Base-by-base conservation (phyloP, 2,888 invertebrate species). In the Melikaiella ostensackeni region DNA sequence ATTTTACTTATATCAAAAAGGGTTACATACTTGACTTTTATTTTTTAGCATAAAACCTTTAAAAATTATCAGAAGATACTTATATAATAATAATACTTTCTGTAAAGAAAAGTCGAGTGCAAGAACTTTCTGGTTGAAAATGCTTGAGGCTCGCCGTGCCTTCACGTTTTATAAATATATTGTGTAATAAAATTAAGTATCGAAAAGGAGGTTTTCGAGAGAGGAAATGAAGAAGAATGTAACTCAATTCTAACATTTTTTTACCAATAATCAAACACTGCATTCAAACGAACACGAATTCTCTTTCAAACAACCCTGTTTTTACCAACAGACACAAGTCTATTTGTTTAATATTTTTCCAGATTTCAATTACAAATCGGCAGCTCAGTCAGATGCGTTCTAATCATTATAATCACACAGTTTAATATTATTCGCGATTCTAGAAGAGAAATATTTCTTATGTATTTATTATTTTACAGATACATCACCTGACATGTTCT, bases 271-370 rank as follows among this genome's bases (percentile, higher is more conserved):
- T 66, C 42, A 66, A 66, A 46, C 27, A 50, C 27, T 46, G 24
- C 46, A 46, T 66, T 66, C 66, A 66, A 66, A 64, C 8, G 19
- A 50, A 70, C 27, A 33, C 50, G 50, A 70, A 33, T 70, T 70
- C 9, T 70, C 70, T 70, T 55, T 70, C 9, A 30, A 27, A 33
- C 11, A 70, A 30, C 46, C 30, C 70, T 55, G 9, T 63, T 35
- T 63, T 9, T 30, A 46, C 11, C 50, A 30, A 33, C 19, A 27
- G 50, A 59, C 24, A 27, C 16, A 27, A 27, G 5, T 55, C n/a
- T 55, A 55, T 55, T 55, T 55, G 21, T 24, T 27, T 0, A 27
- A 59, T 27, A 59, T 2, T 11, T 59, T 27, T 27, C 27, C 21
- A 27, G 50, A 50, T 27, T 70, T 30, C 33, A n/a, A n/a, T 33